These are phyloP conservation scores for Lophochroa leadbeateri DNA, from an alignment of 2,113 vertebrate genomes.

Conservation along the genomic window DNA sequence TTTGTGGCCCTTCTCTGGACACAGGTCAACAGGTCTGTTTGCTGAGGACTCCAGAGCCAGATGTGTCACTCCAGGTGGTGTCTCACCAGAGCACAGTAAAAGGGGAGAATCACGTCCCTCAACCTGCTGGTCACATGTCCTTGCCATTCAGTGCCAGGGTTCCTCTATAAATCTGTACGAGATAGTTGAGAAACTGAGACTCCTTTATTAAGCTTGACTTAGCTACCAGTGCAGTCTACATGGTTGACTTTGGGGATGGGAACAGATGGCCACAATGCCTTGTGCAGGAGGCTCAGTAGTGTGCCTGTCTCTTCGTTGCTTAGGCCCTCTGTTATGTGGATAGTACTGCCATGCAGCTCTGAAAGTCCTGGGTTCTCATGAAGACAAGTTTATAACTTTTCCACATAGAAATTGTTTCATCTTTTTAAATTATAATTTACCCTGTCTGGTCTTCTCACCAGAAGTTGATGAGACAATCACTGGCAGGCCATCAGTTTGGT, in stretches of 20 bases:
- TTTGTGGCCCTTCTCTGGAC: background rate
- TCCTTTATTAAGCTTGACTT: background rate
- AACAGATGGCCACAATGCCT: background rate
- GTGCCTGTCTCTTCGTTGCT: rapidly evolving
- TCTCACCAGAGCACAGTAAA: background rate
- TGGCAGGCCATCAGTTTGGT: background rate
- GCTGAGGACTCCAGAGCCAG: background rate
- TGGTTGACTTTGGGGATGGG: background rate
- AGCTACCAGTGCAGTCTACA: background rate
- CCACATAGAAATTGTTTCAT: background rate
- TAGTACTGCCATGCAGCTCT: background rate
- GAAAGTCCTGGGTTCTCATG: background rate
- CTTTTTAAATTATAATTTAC: background rate
- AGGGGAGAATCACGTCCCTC: background rate
- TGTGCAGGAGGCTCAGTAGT: background rate
- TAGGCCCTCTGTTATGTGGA: background rate
- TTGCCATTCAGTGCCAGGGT: too few relatives aligned
- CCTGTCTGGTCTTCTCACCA: background rate
- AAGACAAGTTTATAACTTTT: background rate
- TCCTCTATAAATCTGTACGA: background rate
- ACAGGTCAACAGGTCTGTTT: rapidly evolving
- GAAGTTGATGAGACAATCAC: background rate
- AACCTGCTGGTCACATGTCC: background rate
- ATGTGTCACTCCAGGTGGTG: background rate
- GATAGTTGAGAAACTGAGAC: background rate